These are phyloP conservation scores for Diadumene lineata DNA, from an alignment of 92 coral and sea anemone genomes.

Conservation along the genomic window DNA sequence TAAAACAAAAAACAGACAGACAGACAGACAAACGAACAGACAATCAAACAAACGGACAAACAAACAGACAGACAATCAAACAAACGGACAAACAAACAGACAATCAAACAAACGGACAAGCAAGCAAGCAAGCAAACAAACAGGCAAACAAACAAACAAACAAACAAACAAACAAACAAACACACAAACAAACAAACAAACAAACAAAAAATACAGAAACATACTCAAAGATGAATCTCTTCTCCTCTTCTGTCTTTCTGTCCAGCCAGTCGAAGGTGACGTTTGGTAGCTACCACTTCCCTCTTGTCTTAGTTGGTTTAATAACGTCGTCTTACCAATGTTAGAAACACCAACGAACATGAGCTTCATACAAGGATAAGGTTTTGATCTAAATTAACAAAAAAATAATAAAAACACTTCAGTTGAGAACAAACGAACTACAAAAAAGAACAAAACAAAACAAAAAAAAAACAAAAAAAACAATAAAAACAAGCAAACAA, in stretches of 20 bases:
- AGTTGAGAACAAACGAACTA: no score
- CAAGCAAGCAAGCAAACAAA: not conserved
- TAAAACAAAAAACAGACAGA: not conserved
- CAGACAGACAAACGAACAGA: not conserved
- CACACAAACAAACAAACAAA: not conserved
- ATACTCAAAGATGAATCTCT: conserved; percentile 40
- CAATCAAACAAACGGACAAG: not conserved
- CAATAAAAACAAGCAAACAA: no score
- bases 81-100: not conserved
- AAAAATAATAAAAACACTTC: no score
- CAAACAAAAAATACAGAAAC: not conserved
- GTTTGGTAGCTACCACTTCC: conserved; percentile 78
- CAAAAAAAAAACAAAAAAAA: no score
- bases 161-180: not conserved
- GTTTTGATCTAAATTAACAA: conserved; percentile 61
- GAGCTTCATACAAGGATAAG: conserved; percentile 97
- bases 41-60: not conserved
- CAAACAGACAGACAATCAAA: not conserved
- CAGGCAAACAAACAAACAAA: not conserved
- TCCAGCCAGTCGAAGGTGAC: conserved; percentile 86
- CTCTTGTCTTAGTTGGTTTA: conserved; percentile 82
- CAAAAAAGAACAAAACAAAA: no score
- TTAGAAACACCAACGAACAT: conserved; percentile 99
- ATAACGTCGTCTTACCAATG: conserved; percentile 94
- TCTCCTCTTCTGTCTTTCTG: conserved; percentile 80